Conservation (phyloP, 2,113 vertebrate genomes). For the Psittacula cyanocephala region DNA sequence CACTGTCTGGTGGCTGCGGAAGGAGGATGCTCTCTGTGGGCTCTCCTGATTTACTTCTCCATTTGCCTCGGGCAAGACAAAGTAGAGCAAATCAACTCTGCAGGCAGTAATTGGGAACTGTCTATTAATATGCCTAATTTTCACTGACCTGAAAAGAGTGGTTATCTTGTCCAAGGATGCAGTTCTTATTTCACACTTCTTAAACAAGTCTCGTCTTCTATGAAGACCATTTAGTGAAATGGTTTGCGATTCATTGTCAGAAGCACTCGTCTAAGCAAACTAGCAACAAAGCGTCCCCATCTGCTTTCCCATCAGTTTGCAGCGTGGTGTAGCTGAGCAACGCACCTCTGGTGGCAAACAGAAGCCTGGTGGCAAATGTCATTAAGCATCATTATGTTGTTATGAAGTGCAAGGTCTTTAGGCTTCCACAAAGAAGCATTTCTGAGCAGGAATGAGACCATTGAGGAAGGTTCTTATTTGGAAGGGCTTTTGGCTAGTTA, state of each 20-base stretch:
- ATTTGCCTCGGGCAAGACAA: neutral
- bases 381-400: neutral
- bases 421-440: neutral
- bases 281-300: accelerated
- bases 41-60: neutral
- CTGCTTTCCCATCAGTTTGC: accelerated
- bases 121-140: neutral
- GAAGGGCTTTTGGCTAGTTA: neutral
- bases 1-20: accelerated
- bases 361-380: neutral
- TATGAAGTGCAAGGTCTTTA: neutral
- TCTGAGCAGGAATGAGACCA: neutral
- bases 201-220: neutral
- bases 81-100: neutral
- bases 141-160: neutral
- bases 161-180: neutral
- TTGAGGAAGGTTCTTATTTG: neutral
- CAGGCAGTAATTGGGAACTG: neutral
- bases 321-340: accelerated
- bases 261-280: neutral
- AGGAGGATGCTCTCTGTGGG: neutral
- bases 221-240: neutral
- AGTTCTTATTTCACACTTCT: neutral
- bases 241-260: accelerated
- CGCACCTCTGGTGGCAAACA: accelerated